phyloP scores from a whole-genome alignment of 2,888 invertebrate genomes.

The Zootermopsis nevadensis region DNA sequence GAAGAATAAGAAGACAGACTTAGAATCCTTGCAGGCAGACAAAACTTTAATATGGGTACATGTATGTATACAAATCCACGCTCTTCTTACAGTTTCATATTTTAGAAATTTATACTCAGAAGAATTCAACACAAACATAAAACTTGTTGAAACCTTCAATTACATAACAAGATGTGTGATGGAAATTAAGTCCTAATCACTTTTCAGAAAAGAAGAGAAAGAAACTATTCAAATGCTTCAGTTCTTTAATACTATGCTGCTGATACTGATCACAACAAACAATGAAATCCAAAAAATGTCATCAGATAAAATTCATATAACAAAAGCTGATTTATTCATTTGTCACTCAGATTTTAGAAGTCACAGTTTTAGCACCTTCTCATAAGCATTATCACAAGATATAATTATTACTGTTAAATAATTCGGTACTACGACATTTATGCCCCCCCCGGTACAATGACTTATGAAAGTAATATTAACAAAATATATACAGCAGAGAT shows the following conservation, averaged over 20 bases:
- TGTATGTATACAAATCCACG: neutral
- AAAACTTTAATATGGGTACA: neutral
- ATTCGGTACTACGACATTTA: too few species aligned
- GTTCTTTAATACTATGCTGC: too few species aligned
- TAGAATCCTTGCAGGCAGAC: neutral
- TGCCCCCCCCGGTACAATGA: neutral
- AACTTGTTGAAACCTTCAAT: neutral
- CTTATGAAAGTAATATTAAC: too few species aligned
- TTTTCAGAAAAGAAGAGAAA: neutral
- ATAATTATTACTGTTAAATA: neutral
- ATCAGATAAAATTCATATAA: too few species aligned
- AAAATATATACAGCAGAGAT: too few species aligned
- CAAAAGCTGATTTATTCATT: too few species aligned
- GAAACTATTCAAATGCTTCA: too few species aligned
- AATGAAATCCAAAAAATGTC: too few species aligned
- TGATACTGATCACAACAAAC: too few species aligned
- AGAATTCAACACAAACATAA: neutral
- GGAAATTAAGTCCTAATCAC: neutral
- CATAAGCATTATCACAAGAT: neutral
- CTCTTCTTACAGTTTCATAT: neutral
- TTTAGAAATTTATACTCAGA: neutral
- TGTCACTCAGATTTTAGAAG: constrained; percentile 18
- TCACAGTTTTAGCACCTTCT: constrained; percentile 28
- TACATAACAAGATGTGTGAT: neutral
- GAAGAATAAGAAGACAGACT: too few species aligned